Base-by-base conservation (phyloP, 2,888 invertebrate genomes). In the Crepidodera aurea region DNA sequence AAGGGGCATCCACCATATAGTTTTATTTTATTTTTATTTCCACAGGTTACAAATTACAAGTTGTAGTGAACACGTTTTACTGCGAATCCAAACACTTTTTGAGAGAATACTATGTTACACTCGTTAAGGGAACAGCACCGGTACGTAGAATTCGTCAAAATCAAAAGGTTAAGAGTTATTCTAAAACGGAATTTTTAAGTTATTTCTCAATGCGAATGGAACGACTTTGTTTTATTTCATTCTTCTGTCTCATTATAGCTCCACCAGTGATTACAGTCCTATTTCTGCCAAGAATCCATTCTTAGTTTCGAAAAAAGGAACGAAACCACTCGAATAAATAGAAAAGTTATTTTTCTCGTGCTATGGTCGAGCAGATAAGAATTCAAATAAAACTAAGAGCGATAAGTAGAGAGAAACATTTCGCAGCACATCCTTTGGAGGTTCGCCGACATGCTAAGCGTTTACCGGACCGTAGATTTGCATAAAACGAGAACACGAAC, bases 401-500 rank as follows among this genome's bases (percentile, higher is more conserved):
- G 22, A 46, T 46, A 40, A 53, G 53, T 22, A 40, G 16, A 7
- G 37, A 37, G 37, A 37, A 53, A 53, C 40, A 48, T 56, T 55
- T 46, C 46, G 34, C 37, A 18, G 56, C 46, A 48, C 56, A 56
- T 56, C 56, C 56, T 56, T 56, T 25, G 56, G 56, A 46, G 46
- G 56, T 56, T 56, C 46, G 56, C 46, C 46, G 46, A 53, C 37
- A 53, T 53, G 44, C 59, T 44, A 46, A 25, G 46, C 40, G 8
- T 15, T 51, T 60, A 64, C 16, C 56, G 57, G 54, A 58, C 51
- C 64, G 48, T 54, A 29, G 10, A 57, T 64, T 60, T 54, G 54
- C 64, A 64, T 64, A 44, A 57, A 62, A 53, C 34, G 37, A 59
- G 46, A 50, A 50, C 55, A 55, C 40, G 29, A 22, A 8, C 25